Conservation (phyloP, 2,113 vertebrate genomes). For the Passer montanus region DNA sequence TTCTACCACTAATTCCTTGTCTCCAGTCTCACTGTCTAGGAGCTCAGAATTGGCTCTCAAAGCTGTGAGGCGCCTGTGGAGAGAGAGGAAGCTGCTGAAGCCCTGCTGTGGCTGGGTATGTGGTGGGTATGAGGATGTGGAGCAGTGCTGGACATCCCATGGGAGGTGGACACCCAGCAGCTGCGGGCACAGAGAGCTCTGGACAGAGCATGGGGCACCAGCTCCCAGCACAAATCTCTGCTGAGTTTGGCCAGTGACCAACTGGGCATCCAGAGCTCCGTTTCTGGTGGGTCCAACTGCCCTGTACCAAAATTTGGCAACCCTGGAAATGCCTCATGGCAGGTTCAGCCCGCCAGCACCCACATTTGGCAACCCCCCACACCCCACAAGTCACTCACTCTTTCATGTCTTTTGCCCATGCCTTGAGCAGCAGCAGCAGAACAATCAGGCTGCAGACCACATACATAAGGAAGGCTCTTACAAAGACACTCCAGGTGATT, state of each 20-base stretch:
- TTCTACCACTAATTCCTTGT: neutral
- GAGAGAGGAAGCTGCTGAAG: neutral
- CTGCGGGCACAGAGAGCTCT: neutral
- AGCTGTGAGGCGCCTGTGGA: neutral
- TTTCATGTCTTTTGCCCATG: neutral
- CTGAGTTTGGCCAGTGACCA: neutral
- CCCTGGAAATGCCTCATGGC: neutral
- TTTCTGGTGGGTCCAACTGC: no score
- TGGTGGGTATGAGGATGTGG: neutral
- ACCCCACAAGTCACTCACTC: neutral
- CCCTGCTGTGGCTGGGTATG: no score
- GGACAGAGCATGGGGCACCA: neutral
- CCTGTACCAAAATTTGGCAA: no score
- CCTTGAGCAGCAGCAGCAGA: neutral
- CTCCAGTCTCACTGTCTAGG: neutral
- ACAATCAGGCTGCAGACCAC: neutral
- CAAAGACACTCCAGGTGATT: rapidly evolving
- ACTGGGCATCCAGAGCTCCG: neutral
- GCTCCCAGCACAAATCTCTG: neutral
- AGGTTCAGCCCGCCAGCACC: neutral
- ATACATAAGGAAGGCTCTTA: rapidly evolving
- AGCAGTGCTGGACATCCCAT: neutral
- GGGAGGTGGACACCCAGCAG: neutral
- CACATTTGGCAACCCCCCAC: no score
- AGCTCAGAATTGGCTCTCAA: neutral